Conservation (phyloP, 1,140 invertebrate genomes). For the Pseudobourletiella spinata region DNA sequence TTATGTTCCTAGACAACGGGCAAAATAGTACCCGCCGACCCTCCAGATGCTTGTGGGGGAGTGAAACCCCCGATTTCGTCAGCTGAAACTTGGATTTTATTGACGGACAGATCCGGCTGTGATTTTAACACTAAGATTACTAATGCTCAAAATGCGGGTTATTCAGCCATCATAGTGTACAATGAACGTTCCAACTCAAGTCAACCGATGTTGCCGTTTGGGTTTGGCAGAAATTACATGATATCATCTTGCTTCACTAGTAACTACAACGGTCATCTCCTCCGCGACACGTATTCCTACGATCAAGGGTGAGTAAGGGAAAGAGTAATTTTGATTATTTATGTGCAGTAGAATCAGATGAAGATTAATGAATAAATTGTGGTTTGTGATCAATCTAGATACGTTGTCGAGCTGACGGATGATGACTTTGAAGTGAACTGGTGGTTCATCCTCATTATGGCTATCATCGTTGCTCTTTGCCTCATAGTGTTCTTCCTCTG, state of each 20-base stretch:
- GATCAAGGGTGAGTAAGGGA: slow-evolving; percentile 39
- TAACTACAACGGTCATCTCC: slow-evolving; percentile 53
- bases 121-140: slow-evolving; percentile 73
- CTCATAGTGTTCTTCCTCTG: background rate
- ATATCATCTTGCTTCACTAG: slow-evolving; percentile 73
- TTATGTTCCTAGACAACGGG: background rate
- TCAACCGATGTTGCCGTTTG: slow-evolving; percentile 46
- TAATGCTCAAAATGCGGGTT: slow-evolving; percentile 62
- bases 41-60: background rate
- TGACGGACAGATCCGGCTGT: slow-evolving; percentile 63
- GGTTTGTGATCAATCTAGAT: too few species aligned
- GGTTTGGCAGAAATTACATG: background rate
- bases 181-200: slow-evolving; percentile 66
- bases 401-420: background rate
- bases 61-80: too few species aligned
- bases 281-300: slow-evolving; percentile 55
- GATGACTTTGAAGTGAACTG: background rate
- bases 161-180: slow-evolving; percentile 71
- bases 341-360: background rate
- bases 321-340: background rate
- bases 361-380: too few species aligned
- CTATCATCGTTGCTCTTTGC: background rate
- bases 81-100: slow-evolving; percentile 70
- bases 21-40: background rate
- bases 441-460: slow-evolving; percentile 1